Base-by-base conservation (phyloP, 1,140 invertebrate species). In the Trachymyrmex cornetzi region DNA sequence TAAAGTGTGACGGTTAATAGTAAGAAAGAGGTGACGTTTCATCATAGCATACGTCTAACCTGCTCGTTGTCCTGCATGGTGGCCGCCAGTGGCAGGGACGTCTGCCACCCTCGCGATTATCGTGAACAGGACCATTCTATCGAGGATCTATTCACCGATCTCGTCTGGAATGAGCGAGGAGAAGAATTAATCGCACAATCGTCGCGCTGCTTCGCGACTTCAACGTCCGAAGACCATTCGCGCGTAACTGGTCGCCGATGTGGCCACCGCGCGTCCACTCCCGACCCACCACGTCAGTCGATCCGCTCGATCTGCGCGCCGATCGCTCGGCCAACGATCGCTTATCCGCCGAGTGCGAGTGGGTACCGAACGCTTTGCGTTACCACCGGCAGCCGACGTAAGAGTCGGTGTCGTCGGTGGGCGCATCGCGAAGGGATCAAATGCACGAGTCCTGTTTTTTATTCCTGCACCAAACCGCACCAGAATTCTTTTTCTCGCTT, bases 61-160 rank as follows among this genome's bases (percentile, higher is more conserved):
- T 99, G 98, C 96, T 99, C 99, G 94, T 99, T 99, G 94, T 99
- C 99, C 96, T 99, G 99, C 96, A 99, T 98, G 48, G 99, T 99
- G 50, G 99, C 99, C 48, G 99, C 98, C 89, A 99, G 95, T 66
- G 99, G 99, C 85, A 99, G 96, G 7, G 7, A 99, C 99, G 96
- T 99, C 99, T 85, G 97, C 97, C 88, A 99, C 97, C 88, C 99
- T 96, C 4, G 99, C 99, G 93, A 99, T 99, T 98, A 99, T 99
- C 86, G 99, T 99, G 96, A 99, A 97, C 89, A 99, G 94, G 92
- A 99, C 98, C 99, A 99, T 99, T 94, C 96, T 98, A 88, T 30
- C 63, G 24, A 30, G 34, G 30, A 77, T 88, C 77, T 77, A n/a
- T 69, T 71, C 53, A n/a, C 63, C 38, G 30, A n/a, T 59, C 19